These are phyloP conservation scores for Lacanobia oleracea DNA, from an alignment of 2,888 invertebrate species.

Conservation along the genomic window DNA sequence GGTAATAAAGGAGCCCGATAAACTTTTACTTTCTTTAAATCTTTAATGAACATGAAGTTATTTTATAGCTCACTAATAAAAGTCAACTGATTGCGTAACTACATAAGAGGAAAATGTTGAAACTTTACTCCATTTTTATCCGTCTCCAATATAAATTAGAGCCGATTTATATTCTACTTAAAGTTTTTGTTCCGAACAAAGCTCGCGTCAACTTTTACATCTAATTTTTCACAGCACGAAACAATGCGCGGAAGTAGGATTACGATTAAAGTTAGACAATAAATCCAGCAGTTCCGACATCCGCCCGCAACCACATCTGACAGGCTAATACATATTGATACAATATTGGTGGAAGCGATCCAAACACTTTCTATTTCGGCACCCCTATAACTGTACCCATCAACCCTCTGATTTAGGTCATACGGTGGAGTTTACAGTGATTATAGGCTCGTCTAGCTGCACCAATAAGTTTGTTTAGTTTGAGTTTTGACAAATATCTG, in stretches of 20 bases:
- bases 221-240: slow-evolving; percentile 64
- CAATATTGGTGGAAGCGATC: slow-evolving; percentile 77
- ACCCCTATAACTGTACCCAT: slow-evolving; percentile 4
- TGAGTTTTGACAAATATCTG: slow-evolving; percentile 89
- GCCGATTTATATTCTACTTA: slow-evolving; percentile 29
- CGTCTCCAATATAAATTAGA: slow-evolving; percentile 45
- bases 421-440: slow-evolving; percentile 69
- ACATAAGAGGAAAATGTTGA: slow-evolving; percentile 18
- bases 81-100: slow-evolving; percentile 11
- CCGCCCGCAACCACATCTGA: slow-evolving; percentile 80
- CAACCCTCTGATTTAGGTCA: neutral
- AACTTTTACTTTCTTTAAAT: slow-evolving; percentile 36
- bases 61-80: slow-evolving; percentile 37
- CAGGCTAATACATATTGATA: slow-evolving; percentile 84
- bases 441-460: slow-evolving; percentile 49
- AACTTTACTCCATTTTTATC: slow-evolving; percentile 32
- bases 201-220: slow-evolving; percentile 58
- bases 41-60: slow-evolving; percentile 31
- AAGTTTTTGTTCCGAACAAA: slow-evolving; percentile 43
- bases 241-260: slow-evolving; percentile 72
- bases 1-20: slow-evolving; percentile 32
- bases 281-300: slow-evolving; percentile 81
- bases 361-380: slow-evolving; percentile 58
- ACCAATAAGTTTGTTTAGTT: slow-evolving; percentile 72
- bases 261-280: slow-evolving; percentile 82